phyloP scores from a whole-genome alignment of 2,888 invertebrate species.

The Pammene aurita region DNA sequence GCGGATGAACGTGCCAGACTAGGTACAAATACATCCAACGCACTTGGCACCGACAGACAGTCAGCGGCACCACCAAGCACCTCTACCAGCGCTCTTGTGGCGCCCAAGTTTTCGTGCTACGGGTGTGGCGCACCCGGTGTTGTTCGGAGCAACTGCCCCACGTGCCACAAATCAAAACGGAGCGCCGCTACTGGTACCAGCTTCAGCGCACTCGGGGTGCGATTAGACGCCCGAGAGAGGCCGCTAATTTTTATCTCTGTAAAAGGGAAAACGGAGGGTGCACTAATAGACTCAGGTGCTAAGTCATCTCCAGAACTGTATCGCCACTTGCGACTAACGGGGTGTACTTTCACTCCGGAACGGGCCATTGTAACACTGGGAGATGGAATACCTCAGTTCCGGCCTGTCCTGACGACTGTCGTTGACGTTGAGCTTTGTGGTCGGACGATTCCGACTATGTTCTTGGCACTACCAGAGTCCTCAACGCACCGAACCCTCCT shows the following conservation, averaged over 20 bases:
- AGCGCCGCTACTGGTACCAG: not conserved
- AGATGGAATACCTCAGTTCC: no score
- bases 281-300: not conserved
- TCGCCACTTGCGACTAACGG: not conserved
- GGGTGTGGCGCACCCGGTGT: conserved; percentile 46
- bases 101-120: conserved; percentile 38
- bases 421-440: no score
- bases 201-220: not conserved
- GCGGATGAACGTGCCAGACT: no score
- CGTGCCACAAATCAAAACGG: not conserved
- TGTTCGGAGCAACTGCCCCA: conserved; percentile 42
- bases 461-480: no score
- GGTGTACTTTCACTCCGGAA: no score
- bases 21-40: no score
- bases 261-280: not conserved
- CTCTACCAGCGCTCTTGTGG: not conserved
- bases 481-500: no score
- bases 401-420: no score
- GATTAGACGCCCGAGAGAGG: not conserved
- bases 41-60: not conserved
- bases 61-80: not conserved
- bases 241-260: not conserved
- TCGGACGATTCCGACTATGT: no score
- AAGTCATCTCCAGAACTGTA: not conserved
- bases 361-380: no score